These are phyloP conservation scores for Botia kubotai DNA, from an alignment of 2,797 vertebrate species.

Conservation along the genomic window DNA sequence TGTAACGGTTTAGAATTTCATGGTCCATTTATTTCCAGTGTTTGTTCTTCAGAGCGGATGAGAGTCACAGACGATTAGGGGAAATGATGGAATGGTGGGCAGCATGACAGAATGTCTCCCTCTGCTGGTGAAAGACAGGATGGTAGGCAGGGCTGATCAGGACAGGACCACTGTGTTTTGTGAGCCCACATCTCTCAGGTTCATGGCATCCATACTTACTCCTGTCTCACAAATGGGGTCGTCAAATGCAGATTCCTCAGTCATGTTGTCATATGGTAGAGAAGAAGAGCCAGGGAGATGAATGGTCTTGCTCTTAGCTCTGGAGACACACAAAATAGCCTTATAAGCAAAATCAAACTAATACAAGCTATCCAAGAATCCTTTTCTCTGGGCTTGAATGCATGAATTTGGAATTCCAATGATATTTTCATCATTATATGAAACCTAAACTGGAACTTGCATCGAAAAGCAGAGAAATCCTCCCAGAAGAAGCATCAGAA, in stretches of 20 bases:
- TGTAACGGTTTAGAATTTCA: too few species aligned
- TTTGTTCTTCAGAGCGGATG: background rate
- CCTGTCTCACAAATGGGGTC: slow-evolving; percentile 93
- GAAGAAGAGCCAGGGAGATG: slow-evolving; percentile 80
- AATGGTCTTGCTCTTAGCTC: slow-evolving; percentile 89
- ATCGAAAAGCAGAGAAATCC: slow-evolving; percentile 92
- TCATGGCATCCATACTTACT: slow-evolving; percentile 86
- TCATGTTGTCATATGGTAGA: slow-evolving; percentile 91
- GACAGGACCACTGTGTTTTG: slow-evolving; percentile 80
- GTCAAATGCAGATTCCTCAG: slow-evolving; percentile 93
- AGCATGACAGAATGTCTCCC: slow-evolving; percentile 45
- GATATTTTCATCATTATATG: background rate
- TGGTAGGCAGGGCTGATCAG: slow-evolving; percentile 67
- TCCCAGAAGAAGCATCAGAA: slow-evolving; percentile 86
- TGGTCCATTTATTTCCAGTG: background rate
- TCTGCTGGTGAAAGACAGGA: slow-evolving; percentile 64
- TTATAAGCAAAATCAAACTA: background rate
- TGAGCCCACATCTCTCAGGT: slow-evolving; percentile 77
- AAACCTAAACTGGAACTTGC: slow-evolving; percentile 73
- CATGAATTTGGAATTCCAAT: background rate
- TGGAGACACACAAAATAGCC: slow-evolving; percentile 57
- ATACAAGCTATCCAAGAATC: background rate
- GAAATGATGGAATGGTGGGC: slow-evolving; percentile 46
- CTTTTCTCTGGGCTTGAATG: background rate
- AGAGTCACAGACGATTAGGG: background rate